Evolutionary conservation across 64 coral and sea anemone genomes (phyloP).

Genomic region (Stylophora pistillata): DNA sequence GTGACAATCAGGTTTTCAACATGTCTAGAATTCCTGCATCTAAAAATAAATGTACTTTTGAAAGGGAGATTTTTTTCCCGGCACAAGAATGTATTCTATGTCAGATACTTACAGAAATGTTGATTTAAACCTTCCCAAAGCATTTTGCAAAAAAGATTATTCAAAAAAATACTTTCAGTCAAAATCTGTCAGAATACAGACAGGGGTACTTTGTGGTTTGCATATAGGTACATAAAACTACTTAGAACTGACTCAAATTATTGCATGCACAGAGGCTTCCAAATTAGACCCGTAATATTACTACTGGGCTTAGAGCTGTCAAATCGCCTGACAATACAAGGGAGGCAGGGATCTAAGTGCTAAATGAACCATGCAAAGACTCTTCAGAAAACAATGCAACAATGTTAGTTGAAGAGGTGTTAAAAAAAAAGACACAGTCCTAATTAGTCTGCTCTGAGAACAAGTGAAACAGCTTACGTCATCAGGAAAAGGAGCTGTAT

Average conservation of each 20-base stretch:
- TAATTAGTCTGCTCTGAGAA: slow-evolving; percentile 17
- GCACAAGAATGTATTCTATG: background rate
- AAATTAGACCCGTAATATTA: slow-evolving; percentile 12
- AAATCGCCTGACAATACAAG: background rate
- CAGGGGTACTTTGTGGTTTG: background rate
- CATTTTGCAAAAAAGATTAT: background rate
- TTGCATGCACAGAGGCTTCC: slow-evolving; percentile 26
- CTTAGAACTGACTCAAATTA: background rate
- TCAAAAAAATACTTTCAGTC: background rate
- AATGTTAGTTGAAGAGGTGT: background rate
- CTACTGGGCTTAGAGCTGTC: background rate
- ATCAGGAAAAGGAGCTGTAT: slow-evolving; percentile 6
- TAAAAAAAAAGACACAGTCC: background rate
- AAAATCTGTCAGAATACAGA: background rate
- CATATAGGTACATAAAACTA: background rate
- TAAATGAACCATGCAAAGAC: slow-evolving; percentile 12
- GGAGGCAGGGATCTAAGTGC: background rate
- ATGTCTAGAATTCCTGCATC: too few species aligned
- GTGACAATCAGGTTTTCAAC: background rate
- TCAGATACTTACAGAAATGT: background rate
- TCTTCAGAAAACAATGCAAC: background rate
- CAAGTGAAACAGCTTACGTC: background rate
- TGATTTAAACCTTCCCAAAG: slow-evolving; percentile 2
- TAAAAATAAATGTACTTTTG: too few species aligned
- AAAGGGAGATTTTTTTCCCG: background rate